Evolutionary conservation across 2,797 vertebrate genomes (phyloP).

Genomic region (Pygocentrus nattereri): DNA sequence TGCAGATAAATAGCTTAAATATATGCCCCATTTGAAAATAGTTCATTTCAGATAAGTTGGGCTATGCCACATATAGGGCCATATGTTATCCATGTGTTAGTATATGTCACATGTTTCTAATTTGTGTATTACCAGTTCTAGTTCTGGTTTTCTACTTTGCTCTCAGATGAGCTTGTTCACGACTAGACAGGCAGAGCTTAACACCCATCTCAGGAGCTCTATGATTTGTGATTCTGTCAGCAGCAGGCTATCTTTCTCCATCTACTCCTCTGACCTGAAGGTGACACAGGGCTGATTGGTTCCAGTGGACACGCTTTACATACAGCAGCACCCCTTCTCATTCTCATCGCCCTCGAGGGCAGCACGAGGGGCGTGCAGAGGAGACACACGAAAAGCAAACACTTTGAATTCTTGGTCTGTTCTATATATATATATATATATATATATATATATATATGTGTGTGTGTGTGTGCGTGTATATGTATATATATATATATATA

Average conservation of each 20-base stretch:
- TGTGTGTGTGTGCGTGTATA: too few species aligned
- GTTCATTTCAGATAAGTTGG: too few species aligned
- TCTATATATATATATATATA: too few species aligned
- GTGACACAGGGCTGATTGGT: constrained; percentile 68
- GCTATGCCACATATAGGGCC: too few species aligned
- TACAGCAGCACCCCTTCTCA: constrained; percentile 47
- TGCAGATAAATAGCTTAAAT: too few species aligned
- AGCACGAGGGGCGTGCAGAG: constrained; percentile 15
- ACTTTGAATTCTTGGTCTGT: background rate
- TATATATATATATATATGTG: too few species aligned
- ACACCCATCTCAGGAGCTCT: constrained; percentile 48
- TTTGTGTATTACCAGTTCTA: too few species aligned
- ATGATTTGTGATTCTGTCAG: constrained; percentile 68
- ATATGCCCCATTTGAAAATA: too few species aligned
- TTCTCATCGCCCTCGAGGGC: constrained; percentile 46
- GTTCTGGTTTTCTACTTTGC: constrained; percentile 35
- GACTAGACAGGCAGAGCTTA: constrained; percentile 52
- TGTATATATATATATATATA: too few species aligned
- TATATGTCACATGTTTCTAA: too few species aligned
- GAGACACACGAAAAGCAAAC: constrained; percentile 28
- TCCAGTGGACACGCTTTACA: constrained; percentile 63
- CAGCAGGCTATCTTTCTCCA: constrained; percentile 62
- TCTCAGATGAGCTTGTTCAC: constrained; percentile 41
- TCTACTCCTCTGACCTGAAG: constrained; percentile 63
- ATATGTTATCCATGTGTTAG: too few species aligned